A percentile compares a stretch with the other conserved stretches of the same genome.
phyloP scores from a whole-genome alignment of 2,888 invertebrate species.

The Diaphora mendica region DNA sequence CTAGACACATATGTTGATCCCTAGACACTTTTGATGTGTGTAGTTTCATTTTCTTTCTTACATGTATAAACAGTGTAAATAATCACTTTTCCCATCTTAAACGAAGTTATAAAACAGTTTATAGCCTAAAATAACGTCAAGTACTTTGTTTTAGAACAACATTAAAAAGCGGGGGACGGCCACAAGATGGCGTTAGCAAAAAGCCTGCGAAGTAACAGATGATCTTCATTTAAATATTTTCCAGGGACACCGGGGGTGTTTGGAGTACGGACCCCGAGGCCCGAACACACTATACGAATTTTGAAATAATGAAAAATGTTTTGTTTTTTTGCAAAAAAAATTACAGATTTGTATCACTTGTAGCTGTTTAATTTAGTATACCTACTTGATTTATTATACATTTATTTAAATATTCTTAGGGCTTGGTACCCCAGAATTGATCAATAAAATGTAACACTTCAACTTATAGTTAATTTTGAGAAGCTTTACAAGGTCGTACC shows the following conservation, averaged over 20 bases:
- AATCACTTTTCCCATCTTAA: constrained; percentile 18
- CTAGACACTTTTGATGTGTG: too few species aligned
- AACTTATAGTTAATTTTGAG: too few species aligned
- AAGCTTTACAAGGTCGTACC: too few species aligned
- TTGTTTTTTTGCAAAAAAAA: too few species aligned
- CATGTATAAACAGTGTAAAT: background rate
- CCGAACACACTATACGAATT: constrained; percentile 31
- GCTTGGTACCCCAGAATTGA: too few species aligned
- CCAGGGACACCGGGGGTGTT: constrained; percentile 48
- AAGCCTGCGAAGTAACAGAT: constrained; percentile 60
- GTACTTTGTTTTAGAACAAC: constrained; percentile 47
- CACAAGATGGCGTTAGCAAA: constrained; percentile 51
- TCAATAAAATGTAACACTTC: too few species aligned
- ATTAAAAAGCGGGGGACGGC: constrained; percentile 44
- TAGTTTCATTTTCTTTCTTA: background rate
- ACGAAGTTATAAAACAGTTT: constrained; percentile 32
- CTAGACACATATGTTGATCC: too few species aligned
- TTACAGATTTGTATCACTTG: too few species aligned
- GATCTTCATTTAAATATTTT: constrained; percentile 65
- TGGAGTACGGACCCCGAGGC: constrained; percentile 22
- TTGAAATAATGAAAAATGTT: background rate
- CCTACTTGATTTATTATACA: too few species aligned
- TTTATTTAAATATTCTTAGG: too few species aligned
- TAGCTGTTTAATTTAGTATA: too few species aligned
- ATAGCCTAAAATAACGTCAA: constrained; percentile 46